Evolutionary conservation across 2,888 invertebrate genomes (phyloP).

Genomic region (Oasisia sp.): DNA sequence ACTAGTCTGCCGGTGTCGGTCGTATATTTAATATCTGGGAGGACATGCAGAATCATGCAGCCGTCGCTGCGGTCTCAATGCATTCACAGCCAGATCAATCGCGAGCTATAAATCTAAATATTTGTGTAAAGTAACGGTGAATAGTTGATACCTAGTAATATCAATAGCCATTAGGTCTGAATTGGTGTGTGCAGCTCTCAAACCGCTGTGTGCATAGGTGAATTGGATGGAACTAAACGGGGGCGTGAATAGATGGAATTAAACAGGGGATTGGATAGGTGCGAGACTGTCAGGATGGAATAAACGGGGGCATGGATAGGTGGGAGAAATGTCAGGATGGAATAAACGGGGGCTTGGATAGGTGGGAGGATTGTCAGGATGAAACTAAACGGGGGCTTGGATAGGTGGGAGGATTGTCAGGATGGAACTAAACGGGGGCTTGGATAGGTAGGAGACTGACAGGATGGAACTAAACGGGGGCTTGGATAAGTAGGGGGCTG

Average conservation of each 20-base stretch:
- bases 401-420: too few relatives aligned
- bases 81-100: neutral
- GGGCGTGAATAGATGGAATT: neutral
- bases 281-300: too few relatives aligned
- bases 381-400: too few relatives aligned
- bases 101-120: neutral
- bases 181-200: neutral
- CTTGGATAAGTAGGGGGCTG: too few relatives aligned
- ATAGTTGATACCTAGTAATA: slow-evolving; percentile 13
- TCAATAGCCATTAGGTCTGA: neutral
- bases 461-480: too few relatives aligned
- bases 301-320: too few relatives aligned
- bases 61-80: neutral
- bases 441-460: too few relatives aligned
- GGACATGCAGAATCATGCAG: neutral
- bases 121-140: slow-evolving; percentile 8
- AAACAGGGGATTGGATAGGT: too few relatives aligned
- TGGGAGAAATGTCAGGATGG: too few relatives aligned
- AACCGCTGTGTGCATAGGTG: neutral
- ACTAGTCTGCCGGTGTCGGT: neutral
- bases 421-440: too few relatives aligned
- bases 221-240: neutral
- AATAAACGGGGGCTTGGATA: too few relatives aligned
- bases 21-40: neutral
- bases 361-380: too few relatives aligned